Evolutionary conservation across 2,888 invertebrate genomes (phyloP).

Genomic region (Rhyacophila evoluta): DNA sequence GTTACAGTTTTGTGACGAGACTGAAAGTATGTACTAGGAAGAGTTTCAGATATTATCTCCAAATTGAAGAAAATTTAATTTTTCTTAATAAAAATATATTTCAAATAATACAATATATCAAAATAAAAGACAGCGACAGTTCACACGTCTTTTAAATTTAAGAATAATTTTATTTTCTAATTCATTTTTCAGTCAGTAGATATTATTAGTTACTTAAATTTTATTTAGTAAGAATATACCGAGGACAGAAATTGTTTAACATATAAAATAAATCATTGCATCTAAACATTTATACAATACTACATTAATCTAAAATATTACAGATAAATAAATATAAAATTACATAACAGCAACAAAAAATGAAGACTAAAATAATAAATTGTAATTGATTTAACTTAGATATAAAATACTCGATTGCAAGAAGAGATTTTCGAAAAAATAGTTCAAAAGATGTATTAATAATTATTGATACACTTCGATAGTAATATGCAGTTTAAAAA

Average conservation of each 20-base stretch:
- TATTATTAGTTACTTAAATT: constrained; percentile 6
- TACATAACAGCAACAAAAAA: constrained; percentile 14
- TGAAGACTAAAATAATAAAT: neutral
- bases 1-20: neutral
- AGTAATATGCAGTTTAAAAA: no score
- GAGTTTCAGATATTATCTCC: neutral
- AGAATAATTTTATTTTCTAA: neutral
- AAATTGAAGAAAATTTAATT: neutral
- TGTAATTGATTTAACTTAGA: neutral
- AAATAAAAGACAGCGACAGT: constrained; percentile 10
- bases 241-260: neutral
- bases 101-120: neutral
- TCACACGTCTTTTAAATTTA: neutral
- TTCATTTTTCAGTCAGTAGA: neutral
- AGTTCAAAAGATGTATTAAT: no score
- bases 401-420: neutral
- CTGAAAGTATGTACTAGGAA: neutral
- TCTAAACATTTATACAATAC: neutral
- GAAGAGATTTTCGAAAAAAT: no score
- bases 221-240: neutral
- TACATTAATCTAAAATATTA: neutral
- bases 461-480: no score
- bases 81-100: neutral
- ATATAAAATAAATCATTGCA: constrained; percentile 16
- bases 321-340: neutral